Evolutionary conservation across 2,888 invertebrate species (phyloP).

Genomic region (Apantesis nais): DNA sequence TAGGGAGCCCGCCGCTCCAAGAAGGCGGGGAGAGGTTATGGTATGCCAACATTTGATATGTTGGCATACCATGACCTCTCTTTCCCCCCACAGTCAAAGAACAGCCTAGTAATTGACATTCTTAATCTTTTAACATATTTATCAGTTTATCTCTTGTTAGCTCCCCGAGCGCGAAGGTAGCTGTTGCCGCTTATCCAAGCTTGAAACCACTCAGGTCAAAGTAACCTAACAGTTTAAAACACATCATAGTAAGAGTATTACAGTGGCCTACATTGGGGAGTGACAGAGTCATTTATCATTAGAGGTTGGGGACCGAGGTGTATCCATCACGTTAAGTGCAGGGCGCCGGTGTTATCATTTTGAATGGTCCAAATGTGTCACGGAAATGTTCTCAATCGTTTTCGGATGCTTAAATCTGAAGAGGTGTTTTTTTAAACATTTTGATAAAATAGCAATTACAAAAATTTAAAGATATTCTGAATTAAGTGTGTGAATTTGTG

Average conservation of each 20-base stretch:
- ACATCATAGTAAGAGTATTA: conserved; percentile 40
- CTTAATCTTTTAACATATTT: no score
- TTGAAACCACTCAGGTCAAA: neutral
- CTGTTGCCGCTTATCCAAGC: neutral
- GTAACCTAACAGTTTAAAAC: conserved; percentile 39
- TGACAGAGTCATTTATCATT: conserved; percentile 66
- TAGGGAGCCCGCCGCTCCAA: no score
- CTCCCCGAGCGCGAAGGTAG: neutral
- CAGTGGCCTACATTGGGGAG: conserved; percentile 42
- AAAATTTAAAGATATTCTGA: neutral
- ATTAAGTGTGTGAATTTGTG: neutral
- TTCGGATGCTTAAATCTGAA: conserved; percentile 15
- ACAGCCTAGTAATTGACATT: neutral
- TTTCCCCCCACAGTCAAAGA: neutral
- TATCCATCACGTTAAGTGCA: conserved; percentile 72
- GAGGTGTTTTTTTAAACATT: neutral
- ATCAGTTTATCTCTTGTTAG: neutral
- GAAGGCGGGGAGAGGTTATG: no score
- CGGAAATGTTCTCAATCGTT: conserved; percentile 47
- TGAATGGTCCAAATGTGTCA: conserved; percentile 53
- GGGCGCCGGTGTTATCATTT: conserved; percentile 62
- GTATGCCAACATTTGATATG: no score
- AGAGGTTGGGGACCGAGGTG: conserved; percentile 49
- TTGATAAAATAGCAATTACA: neutral
- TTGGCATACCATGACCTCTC: no score